Conservation (phyloP, 2,113 vertebrate species). For the Rhinolophus ferrumequinum region DNA sequence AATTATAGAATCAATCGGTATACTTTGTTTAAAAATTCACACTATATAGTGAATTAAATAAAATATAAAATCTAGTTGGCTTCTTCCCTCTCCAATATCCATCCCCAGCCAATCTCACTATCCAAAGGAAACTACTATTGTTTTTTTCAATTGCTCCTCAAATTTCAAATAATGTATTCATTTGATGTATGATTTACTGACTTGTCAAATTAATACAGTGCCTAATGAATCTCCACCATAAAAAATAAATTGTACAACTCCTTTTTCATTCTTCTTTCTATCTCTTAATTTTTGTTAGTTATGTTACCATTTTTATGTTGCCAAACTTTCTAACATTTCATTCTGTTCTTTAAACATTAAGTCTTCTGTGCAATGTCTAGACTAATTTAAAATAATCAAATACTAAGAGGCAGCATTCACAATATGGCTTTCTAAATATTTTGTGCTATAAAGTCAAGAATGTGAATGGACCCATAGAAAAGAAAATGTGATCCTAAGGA, state of each 20-base stretch:
- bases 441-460: background rate
- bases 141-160: background rate
- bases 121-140: background rate
- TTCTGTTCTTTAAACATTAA: slow-evolving; percentile 9
- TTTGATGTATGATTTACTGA: background rate
- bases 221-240: background rate
- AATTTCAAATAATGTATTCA: background rate
- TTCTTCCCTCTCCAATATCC: background rate
- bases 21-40: background rate
- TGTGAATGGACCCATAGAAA: background rate
- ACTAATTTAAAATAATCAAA: slow-evolving; percentile 2
- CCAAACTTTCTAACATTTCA: background rate
- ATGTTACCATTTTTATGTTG: slow-evolving; percentile 24
- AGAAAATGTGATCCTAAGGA: background rate
- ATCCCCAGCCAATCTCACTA: background rate
- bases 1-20: background rate
- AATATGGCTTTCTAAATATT: slow-evolving; percentile 29
- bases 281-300: background rate
- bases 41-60: background rate
- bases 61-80: background rate
- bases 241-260: background rate
- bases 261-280: background rate
- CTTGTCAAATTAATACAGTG: background rate
- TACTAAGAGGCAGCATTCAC: background rate
- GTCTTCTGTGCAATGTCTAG: background rate